Evolutionary conservation across 1,140 invertebrate genomes (phyloP), one percentile per base, ranked within the genome.

Genomic region (Trypoxylus dichotomus): DNA sequence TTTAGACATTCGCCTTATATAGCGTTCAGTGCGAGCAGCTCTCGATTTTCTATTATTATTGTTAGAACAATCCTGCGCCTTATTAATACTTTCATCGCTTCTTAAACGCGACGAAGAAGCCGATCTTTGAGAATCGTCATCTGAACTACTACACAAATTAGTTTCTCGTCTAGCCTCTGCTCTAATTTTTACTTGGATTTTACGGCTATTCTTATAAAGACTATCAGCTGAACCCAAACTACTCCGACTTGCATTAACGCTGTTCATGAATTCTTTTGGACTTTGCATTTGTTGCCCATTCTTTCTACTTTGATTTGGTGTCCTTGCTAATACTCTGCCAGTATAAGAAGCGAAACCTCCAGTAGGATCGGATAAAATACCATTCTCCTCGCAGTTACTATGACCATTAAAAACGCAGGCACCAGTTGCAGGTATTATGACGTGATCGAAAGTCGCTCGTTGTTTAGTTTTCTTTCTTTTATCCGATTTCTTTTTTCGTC

Each of bases 21-120:
- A 94, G 37, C 94, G 88, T 84, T 95, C 94, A 71, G 93, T 95
- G 80, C 94, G 88, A 0, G 94, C 93, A 21, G 90, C 90, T 75
- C 94, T 88, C 27, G 90, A 89, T 76, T 87, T 86, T 19, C 88
- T 86, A 77, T 84, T 90, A 54, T 54, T 54, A 19, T 54, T 47
- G 15, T 15, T 29, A 43, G 88, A 84, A 3, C 90, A 29, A 89
- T 89, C 90, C 80, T 88, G 88, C 75, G 86, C 88, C 42, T 87
- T 87, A 82, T 89, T 90, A 68, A 91, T 87, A 76, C 89, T 92
- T 80, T 92, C 92, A 76, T 92, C 92, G 83, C 91, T 92, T 81
- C 90, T 87, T 81, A 92, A 91, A 81, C 89, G 88, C 5, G 90
- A 90, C 11, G 91, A 90, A 11, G 92, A 92, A 80, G 89, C 90